These are phyloP conservation scores for Pristionchus arcanus DNA, from an alignment of 2,888 invertebrate genomes.

Conservation along the genomic window DNA sequence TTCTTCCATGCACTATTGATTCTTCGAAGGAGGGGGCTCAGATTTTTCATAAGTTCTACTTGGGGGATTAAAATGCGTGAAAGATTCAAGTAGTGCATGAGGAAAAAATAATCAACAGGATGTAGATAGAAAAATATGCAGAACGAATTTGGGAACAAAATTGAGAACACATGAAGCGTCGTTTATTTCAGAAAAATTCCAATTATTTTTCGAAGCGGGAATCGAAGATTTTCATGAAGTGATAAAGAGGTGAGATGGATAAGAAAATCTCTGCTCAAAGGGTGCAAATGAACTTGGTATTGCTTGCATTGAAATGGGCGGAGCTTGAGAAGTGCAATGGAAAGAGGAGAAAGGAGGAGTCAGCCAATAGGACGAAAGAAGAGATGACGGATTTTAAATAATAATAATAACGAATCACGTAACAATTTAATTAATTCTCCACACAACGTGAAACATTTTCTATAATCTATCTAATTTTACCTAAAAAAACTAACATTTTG, in stretches of 20 bases:
- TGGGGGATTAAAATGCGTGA: too few relatives aligned
- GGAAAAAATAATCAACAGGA: too few relatives aligned
- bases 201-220: not conserved
- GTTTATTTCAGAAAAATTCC: not conserved
- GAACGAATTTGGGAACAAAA: too few relatives aligned
- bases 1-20: too few relatives aligned
- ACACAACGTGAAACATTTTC: not conserved
- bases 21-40: too few relatives aligned
- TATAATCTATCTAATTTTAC: too few relatives aligned
- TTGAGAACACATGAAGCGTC: too few relatives aligned
- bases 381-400: not conserved
- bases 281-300: slow-evolving; percentile 6
- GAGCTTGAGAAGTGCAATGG: not conserved
- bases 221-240: not conserved
- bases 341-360: not conserved
- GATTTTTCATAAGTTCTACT: too few relatives aligned
- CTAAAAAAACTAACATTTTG: too few relatives aligned
- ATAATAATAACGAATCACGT: not conserved
- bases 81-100: too few relatives aligned
- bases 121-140: too few relatives aligned
- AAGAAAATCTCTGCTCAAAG: not conserved
- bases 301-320: not conserved
- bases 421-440: not conserved
- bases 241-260: not conserved
- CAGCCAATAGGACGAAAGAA: not conserved